These are phyloP conservation scores for Bubo blakistoni DNA, from an alignment of 2,113 vertebrate species.

Conservation along the genomic window DNA sequence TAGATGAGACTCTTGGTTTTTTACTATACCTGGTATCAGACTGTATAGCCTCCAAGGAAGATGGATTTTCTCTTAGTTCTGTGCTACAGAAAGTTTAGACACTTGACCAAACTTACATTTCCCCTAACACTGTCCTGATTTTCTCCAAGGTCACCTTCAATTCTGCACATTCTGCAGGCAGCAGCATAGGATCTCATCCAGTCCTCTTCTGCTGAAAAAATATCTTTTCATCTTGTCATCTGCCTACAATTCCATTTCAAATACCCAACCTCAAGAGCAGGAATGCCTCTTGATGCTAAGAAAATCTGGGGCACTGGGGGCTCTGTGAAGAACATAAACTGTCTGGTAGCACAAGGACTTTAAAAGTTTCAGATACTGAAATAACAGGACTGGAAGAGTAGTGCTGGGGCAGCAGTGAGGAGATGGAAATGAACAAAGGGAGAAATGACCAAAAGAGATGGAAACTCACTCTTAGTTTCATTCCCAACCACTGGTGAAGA, in stretches of 20 bases:
- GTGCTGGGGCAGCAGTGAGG: background rate
- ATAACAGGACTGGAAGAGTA: background rate
- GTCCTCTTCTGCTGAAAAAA: background rate
- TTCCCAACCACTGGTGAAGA: background rate
- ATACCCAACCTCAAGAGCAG: background rate
- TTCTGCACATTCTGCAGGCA: background rate
- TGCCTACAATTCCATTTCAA: background rate
- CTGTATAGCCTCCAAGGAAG: background rate
- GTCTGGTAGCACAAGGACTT: background rate
- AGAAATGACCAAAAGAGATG: background rate
- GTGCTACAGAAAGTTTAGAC: background rate
- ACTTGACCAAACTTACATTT: background rate
- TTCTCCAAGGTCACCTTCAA: background rate
- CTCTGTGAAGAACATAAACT: background rate
- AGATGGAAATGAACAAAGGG: background rate
- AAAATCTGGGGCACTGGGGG: background rate
- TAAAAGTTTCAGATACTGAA: background rate
- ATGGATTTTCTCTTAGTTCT: background rate
- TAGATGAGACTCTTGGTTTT: background rate
- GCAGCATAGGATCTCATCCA: background rate
- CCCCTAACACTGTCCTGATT: background rate
- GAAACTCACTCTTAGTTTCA: background rate
- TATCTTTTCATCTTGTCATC: background rate
- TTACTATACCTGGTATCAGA: background rate
- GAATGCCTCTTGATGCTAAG: background rate